These are phyloP conservation scores for Aromia moschata DNA, from an alignment of 2,888 invertebrate genomes.

Conservation along the genomic window DNA sequence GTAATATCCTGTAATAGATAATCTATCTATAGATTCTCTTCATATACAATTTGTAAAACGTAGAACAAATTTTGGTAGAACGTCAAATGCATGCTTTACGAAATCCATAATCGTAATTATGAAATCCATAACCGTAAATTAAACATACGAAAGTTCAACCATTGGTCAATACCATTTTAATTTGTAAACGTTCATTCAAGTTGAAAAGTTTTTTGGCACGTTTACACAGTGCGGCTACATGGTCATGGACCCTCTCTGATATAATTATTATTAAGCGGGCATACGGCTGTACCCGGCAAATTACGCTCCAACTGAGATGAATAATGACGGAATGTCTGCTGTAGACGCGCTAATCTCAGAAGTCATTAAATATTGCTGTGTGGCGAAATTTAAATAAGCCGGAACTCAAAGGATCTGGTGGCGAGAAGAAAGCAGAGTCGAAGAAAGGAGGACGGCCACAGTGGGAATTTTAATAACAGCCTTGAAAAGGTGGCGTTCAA, in stretches of 20 bases:
- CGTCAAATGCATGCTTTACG: too few species aligned
- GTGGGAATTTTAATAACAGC: not conserved
- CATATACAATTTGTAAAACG: too few species aligned
- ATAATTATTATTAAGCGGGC: conserved; percentile 24
- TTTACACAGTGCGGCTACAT: not conserved
- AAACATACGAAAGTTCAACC: too few species aligned
- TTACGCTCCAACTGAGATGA: conserved; percentile 10
- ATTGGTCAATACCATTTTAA: too few species aligned
- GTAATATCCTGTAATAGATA: too few species aligned
- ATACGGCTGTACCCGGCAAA: conserved; percentile 7
- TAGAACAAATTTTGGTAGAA: too few species aligned
- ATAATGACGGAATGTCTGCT: conserved; percentile 22
- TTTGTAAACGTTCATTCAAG: too few species aligned
- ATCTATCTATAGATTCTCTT: too few species aligned
- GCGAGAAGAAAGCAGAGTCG: not conserved
- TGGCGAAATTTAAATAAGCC: conserved; percentile 15
- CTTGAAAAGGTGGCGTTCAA: not conserved
- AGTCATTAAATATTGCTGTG: conserved; percentile 9
- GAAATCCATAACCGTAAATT: too few species aligned
- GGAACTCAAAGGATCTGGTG: conserved; percentile 8
- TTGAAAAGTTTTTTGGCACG: not conserved
- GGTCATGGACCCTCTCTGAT: conserved; percentile 3
- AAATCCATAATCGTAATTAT: too few species aligned
- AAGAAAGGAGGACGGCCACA: not conserved
- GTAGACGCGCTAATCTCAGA: conserved; percentile 18